Evolutionary conservation across 2,888 invertebrate species (phyloP), one percentile per base, ranked within the genome.

Genomic region (Aromia moschata): DNA sequence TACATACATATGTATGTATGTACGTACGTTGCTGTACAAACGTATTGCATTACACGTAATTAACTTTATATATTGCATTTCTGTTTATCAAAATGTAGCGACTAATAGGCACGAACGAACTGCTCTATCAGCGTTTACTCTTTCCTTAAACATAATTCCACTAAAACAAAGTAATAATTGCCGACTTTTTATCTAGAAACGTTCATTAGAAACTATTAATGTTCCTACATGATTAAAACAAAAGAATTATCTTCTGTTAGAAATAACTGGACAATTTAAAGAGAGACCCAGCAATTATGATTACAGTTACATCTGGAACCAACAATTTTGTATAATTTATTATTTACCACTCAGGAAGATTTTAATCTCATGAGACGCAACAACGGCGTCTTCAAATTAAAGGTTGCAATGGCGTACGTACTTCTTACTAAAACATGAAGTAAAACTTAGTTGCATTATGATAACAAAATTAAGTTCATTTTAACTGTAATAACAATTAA

Each of bases 121-220:
- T 69, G 70, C 63, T 62, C 57, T 68, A 70, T 68, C 70, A 70
- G 69, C 69, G 44, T 68, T 65, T 62, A 43, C 31, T 61, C 54
- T 60, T 58, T 55, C 54, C 47, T 64, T 56, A 57, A n/a, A 67
- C 54, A 64, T 57, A n/a, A n/a, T 41, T 62, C 11, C 60, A 47
- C 45, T 61, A 43, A 58, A 56, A 60, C 45, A 56, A 61, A 65
- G n/a, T n/a, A n/a, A 57, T 59, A 56, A 56, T 51, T 57, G 49
- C 57, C 45, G 16, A 45, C 12, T 44, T 47, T 47, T 44, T 51
- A 25, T 45, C 15, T 20, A 44, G n/a, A 40, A 51, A 51, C 20
- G 30, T 51, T 51, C 38, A 25, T 57, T 25, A 16, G 30, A 52
- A 55, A 55, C 20, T 11, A 16, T 43, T 37, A 56, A 56, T 17